Evolutionary conservation across 1,140 invertebrate genomes (phyloP).

Genomic region (Meloidogyne exigua): DNA sequence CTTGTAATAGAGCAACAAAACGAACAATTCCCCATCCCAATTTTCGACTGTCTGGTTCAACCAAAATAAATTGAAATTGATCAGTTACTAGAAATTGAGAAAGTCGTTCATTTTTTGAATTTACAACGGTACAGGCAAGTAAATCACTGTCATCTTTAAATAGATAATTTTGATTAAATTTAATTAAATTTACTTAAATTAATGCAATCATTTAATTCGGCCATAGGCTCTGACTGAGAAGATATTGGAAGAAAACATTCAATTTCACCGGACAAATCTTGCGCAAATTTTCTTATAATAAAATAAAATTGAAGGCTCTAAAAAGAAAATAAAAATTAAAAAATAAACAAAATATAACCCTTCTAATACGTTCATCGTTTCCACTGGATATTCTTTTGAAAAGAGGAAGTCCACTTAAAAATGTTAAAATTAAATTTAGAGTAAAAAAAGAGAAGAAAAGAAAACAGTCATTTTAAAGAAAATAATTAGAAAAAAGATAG

Average conservation of each 20-base stretch:
- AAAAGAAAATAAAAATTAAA: constrained; percentile 33
- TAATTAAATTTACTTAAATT: constrained; percentile 78
- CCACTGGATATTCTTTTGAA: constrained; percentile 89
- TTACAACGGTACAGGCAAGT: constrained; percentile 86
- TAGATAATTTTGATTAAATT: background rate
- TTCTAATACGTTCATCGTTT: constrained; percentile 86
- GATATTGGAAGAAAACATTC: constrained; percentile 88
- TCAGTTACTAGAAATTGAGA: constrained; percentile 90
- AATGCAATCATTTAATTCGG: constrained; percentile 84
- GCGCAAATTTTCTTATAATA: constrained; percentile 78
- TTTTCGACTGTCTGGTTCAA: constrained; percentile 86
- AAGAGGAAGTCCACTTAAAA: constrained; percentile 83
- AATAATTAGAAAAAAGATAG: no score
- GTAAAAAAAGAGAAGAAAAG: background rate
- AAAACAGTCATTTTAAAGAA: no score
- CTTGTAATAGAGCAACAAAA: constrained; percentile 75
- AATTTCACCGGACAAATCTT: constrained; percentile 76
- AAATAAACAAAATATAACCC: constrained; percentile 65
- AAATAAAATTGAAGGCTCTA: constrained; percentile 90
- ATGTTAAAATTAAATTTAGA: background rate
- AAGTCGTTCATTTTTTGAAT: constrained; percentile 74
- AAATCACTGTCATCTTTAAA: constrained; percentile 89
- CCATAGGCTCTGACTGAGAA: constrained; percentile 77
- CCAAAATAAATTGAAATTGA: constrained; percentile 86
- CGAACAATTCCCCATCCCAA: constrained; percentile 95